These are phyloP conservation scores for Alviniconcha strummeri DNA, from an alignment of 2,888 invertebrate species.

Conservation along the genomic window DNA sequence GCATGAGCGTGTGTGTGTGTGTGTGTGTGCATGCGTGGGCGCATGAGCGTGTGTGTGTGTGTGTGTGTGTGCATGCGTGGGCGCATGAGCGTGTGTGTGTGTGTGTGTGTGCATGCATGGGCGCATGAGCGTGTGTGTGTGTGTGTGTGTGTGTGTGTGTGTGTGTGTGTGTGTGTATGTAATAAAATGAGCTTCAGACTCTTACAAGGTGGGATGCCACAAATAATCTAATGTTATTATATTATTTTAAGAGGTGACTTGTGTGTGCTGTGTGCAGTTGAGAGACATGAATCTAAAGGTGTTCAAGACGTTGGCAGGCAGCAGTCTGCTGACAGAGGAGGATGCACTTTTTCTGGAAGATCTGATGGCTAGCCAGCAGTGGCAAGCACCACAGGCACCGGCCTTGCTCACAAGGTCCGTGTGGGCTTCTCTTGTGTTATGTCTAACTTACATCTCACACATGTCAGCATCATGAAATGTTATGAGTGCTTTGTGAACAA, in stretches of 20 bases:
- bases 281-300: background rate
- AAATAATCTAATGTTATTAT: too few species aligned
- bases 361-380: background rate
- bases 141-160: background rate
- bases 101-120: too few species aligned
- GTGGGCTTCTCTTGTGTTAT: background rate
- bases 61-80: background rate
- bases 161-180: background rate
- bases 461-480: too few species aligned
- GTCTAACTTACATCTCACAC: too few species aligned
- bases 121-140: background rate
- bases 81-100: background rate
- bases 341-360: slow-evolving; percentile 22
- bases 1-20: too few species aligned
- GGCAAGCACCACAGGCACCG: background rate
- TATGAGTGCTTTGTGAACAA: background rate
- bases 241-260: too few species aligned
- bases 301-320: background rate
- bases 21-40: too few species aligned
- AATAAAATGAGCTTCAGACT: too few species aligned
- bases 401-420: background rate
- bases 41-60: too few species aligned
- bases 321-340: slow-evolving; percentile 23
- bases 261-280: background rate
- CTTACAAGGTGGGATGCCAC: too few species aligned